These are phyloP conservation scores for Lepidurus couesii DNA, from an alignment of 1,140 invertebrate species.

Conservation along the genomic window DNA sequence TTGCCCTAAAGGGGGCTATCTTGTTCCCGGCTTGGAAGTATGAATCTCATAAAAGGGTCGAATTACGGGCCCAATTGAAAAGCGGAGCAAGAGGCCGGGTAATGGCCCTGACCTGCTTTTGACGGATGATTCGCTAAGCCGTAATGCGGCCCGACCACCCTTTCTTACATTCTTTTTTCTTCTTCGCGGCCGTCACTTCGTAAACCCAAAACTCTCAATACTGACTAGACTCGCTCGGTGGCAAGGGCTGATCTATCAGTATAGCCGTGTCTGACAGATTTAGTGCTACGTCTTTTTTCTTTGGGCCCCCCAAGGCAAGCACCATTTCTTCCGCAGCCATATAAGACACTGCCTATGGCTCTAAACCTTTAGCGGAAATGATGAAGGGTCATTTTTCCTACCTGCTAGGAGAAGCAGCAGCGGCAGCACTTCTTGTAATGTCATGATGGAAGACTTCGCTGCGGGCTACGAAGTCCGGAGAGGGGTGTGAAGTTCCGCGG, in stretches of 20 bases:
- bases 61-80: not conserved
- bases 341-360: not conserved
- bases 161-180: not conserved
- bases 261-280: conserved; percentile 11
- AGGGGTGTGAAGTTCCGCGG: not conserved
- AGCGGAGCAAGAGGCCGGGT: not conserved
- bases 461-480: not conserved
- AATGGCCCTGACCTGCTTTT: not conserved
- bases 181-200: not conserved
- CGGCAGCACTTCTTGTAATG: not conserved
- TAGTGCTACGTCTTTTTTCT: not conserved
- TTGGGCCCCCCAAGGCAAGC: not conserved
- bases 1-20: not conserved
- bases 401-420: conserved; percentile 7
- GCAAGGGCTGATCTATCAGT: not conserved
- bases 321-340: not conserved
- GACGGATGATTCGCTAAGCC: not conserved
- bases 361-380: not conserved
- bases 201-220: not conserved
- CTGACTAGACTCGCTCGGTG: not conserved
- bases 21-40: not conserved
- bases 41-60: not conserved
- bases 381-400: conserved; percentile 6
- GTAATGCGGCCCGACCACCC: not conserved
- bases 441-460: not conserved